phyloP scores from a whole-genome alignment of 2,797 vertebrate species.

The Ispidina picta region DNA sequence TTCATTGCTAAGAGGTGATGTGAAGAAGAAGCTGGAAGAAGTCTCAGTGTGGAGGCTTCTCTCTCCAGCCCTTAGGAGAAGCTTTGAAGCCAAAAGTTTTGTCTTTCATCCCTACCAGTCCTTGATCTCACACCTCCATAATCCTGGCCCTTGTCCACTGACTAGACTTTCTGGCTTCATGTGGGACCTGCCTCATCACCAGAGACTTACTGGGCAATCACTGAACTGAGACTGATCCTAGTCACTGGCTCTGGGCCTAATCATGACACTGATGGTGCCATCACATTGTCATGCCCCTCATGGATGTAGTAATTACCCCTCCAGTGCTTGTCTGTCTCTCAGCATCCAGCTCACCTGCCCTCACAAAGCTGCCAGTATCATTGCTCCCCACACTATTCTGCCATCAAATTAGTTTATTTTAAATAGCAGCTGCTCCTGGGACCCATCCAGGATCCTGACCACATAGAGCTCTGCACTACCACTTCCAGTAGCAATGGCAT shows the following conservation, averaged over 20 bases:
- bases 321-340: background rate
- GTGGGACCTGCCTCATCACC: background rate
- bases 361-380: background rate
- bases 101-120: background rate
- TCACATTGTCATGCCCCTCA: background rate
- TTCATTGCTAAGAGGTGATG: background rate
- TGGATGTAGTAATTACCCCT: background rate
- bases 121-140: background rate
- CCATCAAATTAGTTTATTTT: background rate
- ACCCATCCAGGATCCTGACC: background rate
- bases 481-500: background rate
- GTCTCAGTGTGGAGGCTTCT: rapidly evolving
- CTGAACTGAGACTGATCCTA: background rate
- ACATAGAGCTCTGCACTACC: background rate
- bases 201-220: background rate
- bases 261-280: background rate
- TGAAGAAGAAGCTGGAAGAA: background rate
- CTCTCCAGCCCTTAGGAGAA: background rate
- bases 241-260: background rate
- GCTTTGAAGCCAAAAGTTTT: background rate
- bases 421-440: background rate
- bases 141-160: background rate
- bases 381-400: background rate
- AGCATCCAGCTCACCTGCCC: background rate
- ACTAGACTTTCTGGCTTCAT: background rate